Base-by-base conservation (phyloP, 1,140 invertebrate species). In the Geopemphigus sp. region DNA sequence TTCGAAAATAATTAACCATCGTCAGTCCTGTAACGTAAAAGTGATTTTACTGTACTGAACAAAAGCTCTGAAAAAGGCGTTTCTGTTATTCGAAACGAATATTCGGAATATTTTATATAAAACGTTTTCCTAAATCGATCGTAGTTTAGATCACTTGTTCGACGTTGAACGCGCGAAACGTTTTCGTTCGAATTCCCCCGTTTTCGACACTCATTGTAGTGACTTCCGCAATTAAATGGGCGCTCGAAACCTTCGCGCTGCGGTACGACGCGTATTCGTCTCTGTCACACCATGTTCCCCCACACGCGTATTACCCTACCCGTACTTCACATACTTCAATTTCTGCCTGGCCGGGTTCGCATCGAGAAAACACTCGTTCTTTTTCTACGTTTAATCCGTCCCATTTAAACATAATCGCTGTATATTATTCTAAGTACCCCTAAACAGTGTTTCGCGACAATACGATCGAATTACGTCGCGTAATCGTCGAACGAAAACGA, bases 131-230 rank as follows among this genome's bases (percentile, higher is more conserved):
- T n/a, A n/a, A n/a, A n/a, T n/a, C 32, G 32, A 39, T 39, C 8
- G 32, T 39, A 39, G 32, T 39, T 39, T 39, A 8, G 32, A 39
- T 39, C 32, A 8, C 8, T 39, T n/a, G n/a, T n/a, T 39, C 32
- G 3, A 39, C 8, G 32, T 39, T 8, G 32, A 39, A 39, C 32
- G 32, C 24, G 64, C 14, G 45, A 53, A 70, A 50, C 15, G 24
- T 47, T 50, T 53, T 72, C 47, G 29, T 72, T 39, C 54, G 66
- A n/a, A 70, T 70, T 53, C n/a, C n/a, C 22, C 22, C 22, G 29
- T 72, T 72, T 54, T 72, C 29, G 47, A 72, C 50, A n/a, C 68
- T 54, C n/a, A 72, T 72, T 54, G 8, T 39, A 72, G 50, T 24
- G 19, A 54, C 54, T 54, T 54, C 24, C 50, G 24, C 68, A 54